A percentile compares a stretch with the other conserved stretches of the same genome.
phyloP scores from a whole-genome alignment of 1,140 invertebrate genomes.

The Psix sp. region DNA sequence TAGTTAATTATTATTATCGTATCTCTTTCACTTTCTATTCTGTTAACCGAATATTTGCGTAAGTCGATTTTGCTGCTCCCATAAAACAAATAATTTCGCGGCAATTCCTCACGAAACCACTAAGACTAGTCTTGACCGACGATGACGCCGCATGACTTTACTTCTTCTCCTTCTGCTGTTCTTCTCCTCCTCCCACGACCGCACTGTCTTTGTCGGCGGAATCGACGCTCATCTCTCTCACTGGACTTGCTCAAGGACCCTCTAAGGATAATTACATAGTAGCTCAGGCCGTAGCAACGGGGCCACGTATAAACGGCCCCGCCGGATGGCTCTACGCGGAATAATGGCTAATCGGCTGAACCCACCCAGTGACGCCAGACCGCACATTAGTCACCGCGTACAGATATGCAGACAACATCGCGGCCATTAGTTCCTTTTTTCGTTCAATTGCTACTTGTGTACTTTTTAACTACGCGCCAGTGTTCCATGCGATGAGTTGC shows the following conservation, averaged over 20 bases:
- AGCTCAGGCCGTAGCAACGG: conserved; percentile 60
- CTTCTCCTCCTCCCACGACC: conserved; percentile 40
- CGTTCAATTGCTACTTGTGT: conserved; percentile 53
- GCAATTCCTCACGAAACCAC: conserved; percentile 28
- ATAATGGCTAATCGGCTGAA: conserved; percentile 70
- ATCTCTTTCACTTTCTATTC: neutral
- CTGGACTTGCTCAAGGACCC: conserved; percentile 63
- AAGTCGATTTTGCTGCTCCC: conserved; percentile 21
- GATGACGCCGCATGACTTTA: conserved; percentile 52
- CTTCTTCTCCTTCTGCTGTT: conserved; percentile 19
- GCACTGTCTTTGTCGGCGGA: conserved; percentile 3
- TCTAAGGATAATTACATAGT: conserved; percentile 73
- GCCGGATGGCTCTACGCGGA: conserved; percentile 64
- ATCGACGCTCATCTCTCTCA: conserved; percentile 30
- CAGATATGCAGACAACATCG: conserved; percentile 53
- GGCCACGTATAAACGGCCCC: conserved; percentile 63
- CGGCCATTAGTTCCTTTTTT: conserved; percentile 49
- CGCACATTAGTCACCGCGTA: conserved; percentile 66
- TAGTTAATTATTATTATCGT: no score
- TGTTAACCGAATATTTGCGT: neutral
- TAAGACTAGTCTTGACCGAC: conserved; percentile 37
- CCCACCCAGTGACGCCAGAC: conserved; percentile 60
- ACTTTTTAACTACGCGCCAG: conserved; percentile 10
- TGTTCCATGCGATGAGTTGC: conserved; percentile 7
- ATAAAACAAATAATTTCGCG: conserved; percentile 47